Conservation (phyloP, 2,797 vertebrate genomes). For the Rhinella marina region DNA sequence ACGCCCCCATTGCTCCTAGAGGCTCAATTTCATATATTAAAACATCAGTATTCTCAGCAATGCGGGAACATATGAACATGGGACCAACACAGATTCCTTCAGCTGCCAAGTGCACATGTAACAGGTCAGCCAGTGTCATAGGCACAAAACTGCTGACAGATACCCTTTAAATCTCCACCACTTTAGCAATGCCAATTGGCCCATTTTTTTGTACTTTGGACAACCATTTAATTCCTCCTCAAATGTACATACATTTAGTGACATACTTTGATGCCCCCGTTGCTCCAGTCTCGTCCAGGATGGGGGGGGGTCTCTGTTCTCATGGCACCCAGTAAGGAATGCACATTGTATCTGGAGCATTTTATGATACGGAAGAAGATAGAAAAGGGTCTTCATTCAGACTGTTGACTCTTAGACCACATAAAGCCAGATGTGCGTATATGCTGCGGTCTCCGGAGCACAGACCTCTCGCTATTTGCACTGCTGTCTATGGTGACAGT, state of each 20-base stretch:
- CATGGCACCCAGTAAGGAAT: neutral
- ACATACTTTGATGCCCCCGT: neutral
- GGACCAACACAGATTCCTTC: too few species aligned
- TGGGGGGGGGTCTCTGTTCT: neutral
- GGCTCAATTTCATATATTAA: too few species aligned
- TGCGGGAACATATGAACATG: too few species aligned
- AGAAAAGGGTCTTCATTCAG: neutral
- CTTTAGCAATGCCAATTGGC: too few species aligned
- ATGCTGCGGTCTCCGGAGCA: neutral
- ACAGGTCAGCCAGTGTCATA: too few species aligned
- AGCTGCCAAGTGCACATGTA: too few species aligned
- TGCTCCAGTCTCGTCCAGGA: neutral
- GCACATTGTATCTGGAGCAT: neutral
- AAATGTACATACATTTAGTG: too few species aligned
- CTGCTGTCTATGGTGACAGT: neutral
- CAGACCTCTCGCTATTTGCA: neutral
- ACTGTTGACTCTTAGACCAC: neutral
- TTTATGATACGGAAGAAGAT: neutral
- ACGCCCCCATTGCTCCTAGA: too few species aligned
- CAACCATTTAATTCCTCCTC: neutral
- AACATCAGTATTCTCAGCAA: too few species aligned
- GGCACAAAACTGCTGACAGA: too few species aligned
- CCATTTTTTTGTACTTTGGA: neutral
- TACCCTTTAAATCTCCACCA: too few species aligned
- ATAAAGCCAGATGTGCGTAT: neutral